Evolutionary conservation across 2,113 vertebrate species (phyloP).

Genomic region (Mesembrinibis cayennensis): DNA sequence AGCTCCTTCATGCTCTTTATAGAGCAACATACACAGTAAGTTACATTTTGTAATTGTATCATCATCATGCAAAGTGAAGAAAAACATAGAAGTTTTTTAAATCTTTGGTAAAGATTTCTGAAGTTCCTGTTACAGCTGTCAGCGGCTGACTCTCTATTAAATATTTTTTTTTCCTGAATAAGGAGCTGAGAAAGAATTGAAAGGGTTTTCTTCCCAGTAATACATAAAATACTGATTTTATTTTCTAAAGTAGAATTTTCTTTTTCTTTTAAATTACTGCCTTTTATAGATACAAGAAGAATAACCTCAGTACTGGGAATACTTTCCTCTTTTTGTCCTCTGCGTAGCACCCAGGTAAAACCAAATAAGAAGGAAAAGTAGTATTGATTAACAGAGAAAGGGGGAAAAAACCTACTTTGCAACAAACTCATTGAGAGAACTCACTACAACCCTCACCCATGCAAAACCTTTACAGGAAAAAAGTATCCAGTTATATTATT

Average conservation of each 20-base stretch:
- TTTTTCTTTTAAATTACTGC: neutral
- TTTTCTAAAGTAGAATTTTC: neutral
- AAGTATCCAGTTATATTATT: neutral
- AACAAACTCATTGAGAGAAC: neutral
- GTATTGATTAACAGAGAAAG: neutral
- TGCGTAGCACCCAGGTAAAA: neutral
- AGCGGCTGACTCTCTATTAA: neutral
- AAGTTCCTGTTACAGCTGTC: neutral
- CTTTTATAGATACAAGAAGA: neutral
- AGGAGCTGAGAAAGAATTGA: neutral
- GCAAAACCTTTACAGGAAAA: neutral
- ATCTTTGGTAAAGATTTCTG: neutral
- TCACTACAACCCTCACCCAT: neutral
- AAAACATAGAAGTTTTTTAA: neutral
- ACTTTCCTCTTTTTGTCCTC: neutral
- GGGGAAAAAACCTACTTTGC: neutral
- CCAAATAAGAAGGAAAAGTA: neutral
- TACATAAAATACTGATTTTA: neutral
- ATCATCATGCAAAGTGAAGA: neutral
- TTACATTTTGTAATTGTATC: neutral
- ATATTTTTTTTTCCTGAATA: neutral
- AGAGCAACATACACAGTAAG: neutral
- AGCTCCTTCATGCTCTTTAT: neutral
- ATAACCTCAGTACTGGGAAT: neutral
- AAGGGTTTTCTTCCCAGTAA: neutral